Conservation (phyloP, 1,140 invertebrate genomes). For the Anastatus disparis region DNA sequence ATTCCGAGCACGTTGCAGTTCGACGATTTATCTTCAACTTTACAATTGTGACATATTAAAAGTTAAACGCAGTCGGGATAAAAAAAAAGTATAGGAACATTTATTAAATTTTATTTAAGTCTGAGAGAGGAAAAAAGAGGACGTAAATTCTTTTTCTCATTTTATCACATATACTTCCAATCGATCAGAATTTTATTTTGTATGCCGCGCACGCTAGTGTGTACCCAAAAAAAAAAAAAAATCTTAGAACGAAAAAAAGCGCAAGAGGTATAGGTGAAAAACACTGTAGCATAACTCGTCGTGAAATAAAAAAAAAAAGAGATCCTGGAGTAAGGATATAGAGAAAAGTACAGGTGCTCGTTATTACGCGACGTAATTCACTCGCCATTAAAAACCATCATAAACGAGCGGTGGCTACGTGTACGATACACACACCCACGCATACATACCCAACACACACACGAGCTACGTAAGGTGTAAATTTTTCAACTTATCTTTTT, state of each 20-base stretch:
- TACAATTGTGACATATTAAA: too few species aligned
- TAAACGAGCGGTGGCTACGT: neutral
- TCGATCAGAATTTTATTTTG: constrained; percentile 20
- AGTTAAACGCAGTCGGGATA: too few species aligned
- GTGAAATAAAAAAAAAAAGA: neutral
- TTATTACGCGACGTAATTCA: constrained; percentile 25
- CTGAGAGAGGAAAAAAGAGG: neutral
- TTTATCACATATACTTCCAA: neutral
- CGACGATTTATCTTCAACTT: too few species aligned
- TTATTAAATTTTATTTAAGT: neutral
- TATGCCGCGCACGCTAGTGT: neutral
- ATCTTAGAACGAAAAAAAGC: neutral
- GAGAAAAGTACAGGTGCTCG: constrained; percentile 9
- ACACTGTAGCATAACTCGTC: constrained; percentile 38
- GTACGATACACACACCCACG: neutral
- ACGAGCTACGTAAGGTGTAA: neutral
- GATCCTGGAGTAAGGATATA: constrained; percentile 1
- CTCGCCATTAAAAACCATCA: constrained; percentile 22
- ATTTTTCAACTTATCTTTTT: constrained; percentile 20
- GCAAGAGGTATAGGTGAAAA: constrained; percentile 1
- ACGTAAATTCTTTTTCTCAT: constrained; percentile 4
- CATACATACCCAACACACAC: too few species aligned
- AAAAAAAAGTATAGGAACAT: neutral
- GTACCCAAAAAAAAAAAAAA: neutral
- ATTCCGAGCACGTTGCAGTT: too few species aligned